Percentiles rank a stretch among this genome's conserved stretches.
These are phyloP conservation scores for Tringa solitaria DNA, from an alignment of 2,113 vertebrate species.

Conservation along the genomic window DNA sequence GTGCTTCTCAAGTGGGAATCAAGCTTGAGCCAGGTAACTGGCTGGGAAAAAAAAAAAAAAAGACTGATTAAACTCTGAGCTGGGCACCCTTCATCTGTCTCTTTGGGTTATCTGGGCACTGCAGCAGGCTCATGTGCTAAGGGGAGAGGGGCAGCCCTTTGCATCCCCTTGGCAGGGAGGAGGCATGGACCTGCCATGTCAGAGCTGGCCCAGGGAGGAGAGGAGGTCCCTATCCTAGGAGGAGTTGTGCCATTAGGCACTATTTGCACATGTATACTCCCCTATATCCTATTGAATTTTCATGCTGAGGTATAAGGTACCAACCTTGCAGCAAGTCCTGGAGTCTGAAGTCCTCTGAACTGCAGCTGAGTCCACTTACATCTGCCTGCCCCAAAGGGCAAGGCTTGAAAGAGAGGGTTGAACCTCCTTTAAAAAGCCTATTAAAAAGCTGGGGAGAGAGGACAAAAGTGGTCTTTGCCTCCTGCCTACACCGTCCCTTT, in stretches of 20 bases:
- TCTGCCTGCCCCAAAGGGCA: not conserved
- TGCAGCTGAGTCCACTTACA: not conserved
- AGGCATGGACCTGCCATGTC: not conserved
- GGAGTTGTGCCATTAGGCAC: not conserved
- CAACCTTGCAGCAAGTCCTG: not conserved
- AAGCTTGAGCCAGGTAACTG: not conserved
- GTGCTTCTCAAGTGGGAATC: constrained; percentile 7
- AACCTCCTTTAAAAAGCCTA: not conserved
- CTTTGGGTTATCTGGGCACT: not conserved
- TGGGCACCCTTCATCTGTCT: not conserved
- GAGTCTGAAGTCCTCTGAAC: not conserved
- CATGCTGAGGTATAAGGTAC: not conserved
- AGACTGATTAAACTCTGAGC: not conserved
- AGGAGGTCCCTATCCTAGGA: not conserved
- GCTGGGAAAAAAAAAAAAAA: not conserved
- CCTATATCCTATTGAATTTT: not conserved
- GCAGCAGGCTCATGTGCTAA: not conserved
- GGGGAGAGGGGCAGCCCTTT: not conserved
- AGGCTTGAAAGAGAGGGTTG: not conserved
- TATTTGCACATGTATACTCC: not conserved
- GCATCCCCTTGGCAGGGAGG: not conserved
- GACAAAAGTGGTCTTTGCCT: not conserved
- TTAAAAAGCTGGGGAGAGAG: not conserved
- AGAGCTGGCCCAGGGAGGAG: not conserved
- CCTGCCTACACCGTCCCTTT: not conserved